Conservation (phyloP, 1,140 invertebrate genomes). For the Brachystomella parvula region DNA sequence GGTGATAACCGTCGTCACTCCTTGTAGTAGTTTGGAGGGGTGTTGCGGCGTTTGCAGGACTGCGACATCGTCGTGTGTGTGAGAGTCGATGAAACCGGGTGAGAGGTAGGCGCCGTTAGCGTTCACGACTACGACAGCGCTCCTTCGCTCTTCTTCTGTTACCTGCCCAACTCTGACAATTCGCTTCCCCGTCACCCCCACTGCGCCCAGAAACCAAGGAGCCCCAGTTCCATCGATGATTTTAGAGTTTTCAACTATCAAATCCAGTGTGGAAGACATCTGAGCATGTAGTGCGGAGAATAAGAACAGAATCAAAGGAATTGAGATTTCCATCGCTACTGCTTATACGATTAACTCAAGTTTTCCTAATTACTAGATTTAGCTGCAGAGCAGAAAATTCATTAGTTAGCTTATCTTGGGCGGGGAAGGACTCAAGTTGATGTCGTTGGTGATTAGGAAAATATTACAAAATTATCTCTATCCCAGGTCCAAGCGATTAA, state of each 20-base stretch:
- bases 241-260: constrained; percentile 31
- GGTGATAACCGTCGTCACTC: constrained; percentile 32
- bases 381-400: no score
- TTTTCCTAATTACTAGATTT: no score
- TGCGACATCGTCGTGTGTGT: constrained; percentile 34
- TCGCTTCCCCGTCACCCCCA: constrained; percentile 30
- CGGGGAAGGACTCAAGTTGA: no score
- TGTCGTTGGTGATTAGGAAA: no score
- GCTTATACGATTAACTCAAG: no score
- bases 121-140: constrained; percentile 11
- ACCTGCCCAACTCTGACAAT: constrained; percentile 1
- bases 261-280: no score
- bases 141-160: neutral
- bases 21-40: constrained; percentile 23
- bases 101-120: constrained; percentile 18
- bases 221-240: constrained; percentile 33
- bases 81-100: constrained; percentile 35
- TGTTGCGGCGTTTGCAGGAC: constrained; percentile 14
- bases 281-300: no score
- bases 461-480: no score
- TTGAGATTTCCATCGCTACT: no score
- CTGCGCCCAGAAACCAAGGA: constrained; percentile 54
- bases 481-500: no score
- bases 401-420: no score
- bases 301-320: no score